phyloP scores from a whole-genome alignment of 1,140 invertebrate species.

The Bathynomus jamesi region DNA sequence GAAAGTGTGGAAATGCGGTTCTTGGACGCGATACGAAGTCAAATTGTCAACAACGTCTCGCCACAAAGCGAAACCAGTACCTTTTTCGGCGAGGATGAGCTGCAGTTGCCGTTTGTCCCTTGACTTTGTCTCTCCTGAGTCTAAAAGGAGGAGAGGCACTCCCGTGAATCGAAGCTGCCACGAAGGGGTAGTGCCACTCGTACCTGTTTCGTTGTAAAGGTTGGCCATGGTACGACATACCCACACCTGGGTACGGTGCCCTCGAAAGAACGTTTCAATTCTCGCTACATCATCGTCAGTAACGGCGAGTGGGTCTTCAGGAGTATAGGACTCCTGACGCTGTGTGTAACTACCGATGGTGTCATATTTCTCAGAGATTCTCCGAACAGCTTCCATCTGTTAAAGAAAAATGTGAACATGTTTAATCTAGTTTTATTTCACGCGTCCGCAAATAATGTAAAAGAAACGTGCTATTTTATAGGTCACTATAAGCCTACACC shows the following conservation, averaged over 20 bases:
- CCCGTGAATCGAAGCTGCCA: slow-evolving; percentile 73
- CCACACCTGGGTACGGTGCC: slow-evolving; percentile 61
- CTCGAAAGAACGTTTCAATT: slow-evolving; percentile 69
- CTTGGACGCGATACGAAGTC: slow-evolving; percentile 46
- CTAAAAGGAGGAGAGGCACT: slow-evolving; percentile 69
- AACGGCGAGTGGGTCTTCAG: slow-evolving; percentile 41
- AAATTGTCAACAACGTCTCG: slow-evolving; percentile 65
- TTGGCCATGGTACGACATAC: slow-evolving; percentile 72
- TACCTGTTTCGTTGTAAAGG: slow-evolving; percentile 56
- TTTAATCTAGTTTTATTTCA: too few species aligned
- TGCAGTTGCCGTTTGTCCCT: slow-evolving; percentile 62
- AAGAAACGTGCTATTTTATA: too few species aligned
- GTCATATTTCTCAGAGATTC: slow-evolving; percentile 39
- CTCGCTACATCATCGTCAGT: slow-evolving; percentile 63
- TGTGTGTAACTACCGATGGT: slow-evolving; percentile 31
- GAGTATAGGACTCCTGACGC: slow-evolving; percentile 11
- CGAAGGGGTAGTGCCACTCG: slow-evolving; percentile 39
- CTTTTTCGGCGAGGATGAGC: slow-evolving; percentile 69
- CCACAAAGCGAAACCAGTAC: slow-evolving; percentile 78
- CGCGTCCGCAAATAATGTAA: too few species aligned
- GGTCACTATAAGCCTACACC: too few species aligned
- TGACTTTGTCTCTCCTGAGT: slow-evolving; percentile 63
- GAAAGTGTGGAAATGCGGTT: slow-evolving; percentile 48
- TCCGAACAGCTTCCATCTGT: slow-evolving; percentile 41
- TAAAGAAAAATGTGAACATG: slow-evolving; percentile 44